Evolutionary conservation across 2,113 vertebrate species (phyloP).

Genomic region (Isichthys henryi): DNA sequence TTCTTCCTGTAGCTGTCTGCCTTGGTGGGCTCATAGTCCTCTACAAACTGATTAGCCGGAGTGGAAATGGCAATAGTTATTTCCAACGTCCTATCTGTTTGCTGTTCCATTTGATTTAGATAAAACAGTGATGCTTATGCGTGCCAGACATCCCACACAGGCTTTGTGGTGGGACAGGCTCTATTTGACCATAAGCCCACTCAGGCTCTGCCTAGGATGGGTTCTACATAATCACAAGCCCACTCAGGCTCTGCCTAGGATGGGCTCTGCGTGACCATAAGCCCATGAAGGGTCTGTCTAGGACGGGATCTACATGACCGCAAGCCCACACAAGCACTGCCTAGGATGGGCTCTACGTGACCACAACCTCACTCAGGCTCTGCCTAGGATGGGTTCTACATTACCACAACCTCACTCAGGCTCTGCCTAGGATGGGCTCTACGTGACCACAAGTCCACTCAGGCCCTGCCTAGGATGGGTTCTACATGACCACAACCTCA

Average conservation of each 20-base stretch:
- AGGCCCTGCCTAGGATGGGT: background rate
- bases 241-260: background rate
- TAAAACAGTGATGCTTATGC: background rate
- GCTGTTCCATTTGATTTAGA: background rate
- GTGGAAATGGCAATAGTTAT: background rate
- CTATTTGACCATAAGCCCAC: background rate
- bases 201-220: background rate
- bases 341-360: too few relatives aligned
- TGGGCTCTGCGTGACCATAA: fast-evolving
- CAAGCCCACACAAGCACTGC: background rate
- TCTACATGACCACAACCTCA: background rate
- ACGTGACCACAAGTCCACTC: too few relatives aligned
- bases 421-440: too few relatives aligned
- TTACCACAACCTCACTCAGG: too few relatives aligned
- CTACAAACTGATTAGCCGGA: constrained; percentile 74
- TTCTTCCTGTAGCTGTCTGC: constrained; percentile 99
- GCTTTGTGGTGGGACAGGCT: background rate
- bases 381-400: background rate
- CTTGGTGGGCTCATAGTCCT: constrained; percentile 98
- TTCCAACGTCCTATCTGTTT: background rate
- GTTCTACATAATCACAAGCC: fast-evolving
- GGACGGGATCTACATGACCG: background rate
- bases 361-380: background rate
- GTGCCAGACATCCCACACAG: background rate
- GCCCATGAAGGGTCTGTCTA: background rate